Evolutionary conservation across 92 coral and sea anemone species (phyloP), one percentile per base, ranked within the genome.

Genomic region (Montipora capitata): DNA sequence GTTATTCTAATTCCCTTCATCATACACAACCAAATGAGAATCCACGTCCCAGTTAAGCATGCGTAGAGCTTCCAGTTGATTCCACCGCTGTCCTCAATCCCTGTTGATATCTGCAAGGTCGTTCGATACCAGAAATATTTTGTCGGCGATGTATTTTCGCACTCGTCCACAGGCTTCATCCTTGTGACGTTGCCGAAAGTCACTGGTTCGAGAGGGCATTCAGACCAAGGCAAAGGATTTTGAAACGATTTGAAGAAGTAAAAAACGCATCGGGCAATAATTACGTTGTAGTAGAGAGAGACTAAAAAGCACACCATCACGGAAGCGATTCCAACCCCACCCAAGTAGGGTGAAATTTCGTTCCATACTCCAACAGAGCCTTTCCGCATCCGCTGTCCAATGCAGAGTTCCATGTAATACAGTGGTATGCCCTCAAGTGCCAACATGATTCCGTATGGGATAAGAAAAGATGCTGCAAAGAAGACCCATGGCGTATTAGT

Each of bases 331-430:
- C 99, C 99, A 12, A 98, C 88, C 14, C 99, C 99, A 10, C 99
- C 99, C 40, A 98, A 89, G 90, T 98, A 98, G 7, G 99, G 99
- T 2, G 99, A 96, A 57, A 98, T 98, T 86, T 98, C 99, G 92
- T 91, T 96, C 99, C 99, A 98, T n/a, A 98, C 99, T 45, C 99
- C 99, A 11, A 98, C 95, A 1, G 99, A 96, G 6, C 99, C 99
- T 88, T 98, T 98, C 43, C 99, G 96, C 99, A 98, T 98, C 68
- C 98, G 93, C 70, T 98, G 99, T 44, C 99, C 99, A 65, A 98
- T 95, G 69, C 99, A 98, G 15, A 98, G 96, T 87, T 98, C 99
- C 98, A 98, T 81, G 93, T 98, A 98, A 84, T 98, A 98, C 7
- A 98, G 79, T 8, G 99, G 99, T 61, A 98, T 98, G 16, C 99